Conservation (phyloP, 2,113 vertebrate species). For the Peromyscus polionotus region DNA sequence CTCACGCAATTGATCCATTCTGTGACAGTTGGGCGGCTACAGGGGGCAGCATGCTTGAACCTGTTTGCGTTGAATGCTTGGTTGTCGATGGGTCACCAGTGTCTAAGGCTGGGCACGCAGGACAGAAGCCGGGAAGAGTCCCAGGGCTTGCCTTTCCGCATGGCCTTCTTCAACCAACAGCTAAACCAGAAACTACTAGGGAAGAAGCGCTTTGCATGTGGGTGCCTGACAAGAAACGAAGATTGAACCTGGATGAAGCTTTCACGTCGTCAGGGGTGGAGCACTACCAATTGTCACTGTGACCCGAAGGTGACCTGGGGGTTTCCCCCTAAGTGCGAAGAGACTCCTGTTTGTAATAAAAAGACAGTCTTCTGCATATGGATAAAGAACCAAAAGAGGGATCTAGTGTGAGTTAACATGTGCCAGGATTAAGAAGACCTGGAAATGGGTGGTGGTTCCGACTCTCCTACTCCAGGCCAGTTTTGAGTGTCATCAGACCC, state of each 20-base stretch:
- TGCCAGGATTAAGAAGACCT: not conserved
- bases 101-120: fast-evolving
- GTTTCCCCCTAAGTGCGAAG: not conserved
- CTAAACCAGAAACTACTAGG: not conserved
- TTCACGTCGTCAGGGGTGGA: not conserved
- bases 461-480: not conserved
- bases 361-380: not conserved
- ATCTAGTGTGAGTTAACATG: not conserved
- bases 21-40: not conserved
- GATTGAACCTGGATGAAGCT: not conserved
- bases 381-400: not conserved
- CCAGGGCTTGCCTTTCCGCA: not conserved
- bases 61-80: not conserved
- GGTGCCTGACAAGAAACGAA: not conserved
- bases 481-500: not conserved
- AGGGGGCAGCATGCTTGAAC: not conserved
- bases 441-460: not conserved
- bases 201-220: not conserved
- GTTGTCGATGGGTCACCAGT: not conserved
- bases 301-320: not conserved
- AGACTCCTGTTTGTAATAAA: not conserved
- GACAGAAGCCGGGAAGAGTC: not conserved
- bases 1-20: not conserved
- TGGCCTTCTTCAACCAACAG: no score
- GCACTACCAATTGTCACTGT: not conserved